Evolutionary conservation across 2,113 vertebrate genomes (phyloP), one percentile per base, ranked within the genome.

Genomic region (Elgaria multicarinata): DNA sequence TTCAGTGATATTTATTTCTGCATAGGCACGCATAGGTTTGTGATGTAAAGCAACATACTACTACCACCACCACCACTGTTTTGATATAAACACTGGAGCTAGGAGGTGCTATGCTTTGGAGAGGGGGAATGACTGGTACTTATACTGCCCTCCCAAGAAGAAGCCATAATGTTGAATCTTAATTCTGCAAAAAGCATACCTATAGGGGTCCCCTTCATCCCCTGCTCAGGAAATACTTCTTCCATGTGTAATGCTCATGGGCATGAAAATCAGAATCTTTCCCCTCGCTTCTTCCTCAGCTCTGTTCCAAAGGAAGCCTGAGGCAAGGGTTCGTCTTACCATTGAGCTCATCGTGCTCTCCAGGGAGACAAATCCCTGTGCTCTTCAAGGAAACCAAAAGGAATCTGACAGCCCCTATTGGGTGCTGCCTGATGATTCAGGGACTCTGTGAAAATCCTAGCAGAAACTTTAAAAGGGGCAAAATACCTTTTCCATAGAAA

Each of bases 331-430:
- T 53, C 77, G 22, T 69, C 24, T 83, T 42, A 69, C 14, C 82
- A 62, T 20, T 22, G 18, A 20, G 58, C 58, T 66, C 64, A 69
- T 83, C 31, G 64, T 83, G 91, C 79, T 28, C 93, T 90, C 79
- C 85, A 81, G 89, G 58, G 58, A 5, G 58, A 62, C 58, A 62
- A 62, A 20, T 62, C 58, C 58, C 18, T 62, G 58, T 62, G 58
- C 16, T 90, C 64, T 83, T 33, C 62, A 69, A 46, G 28, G 62
- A 44, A 69, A 33, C 42, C 46, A 83, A 83, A 83, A 66, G 10
- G 39, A 66, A 83, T 18, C 39, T 83, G 42, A 67, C 6, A 46
- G 20, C 12, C 9, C 58, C 58, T 62, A 3, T 62, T 62, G 58
- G 58, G 58, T 62, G 58, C 58, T 62, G 20, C 58, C 58, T 62